phyloP scores from a whole-genome alignment of 2,797 vertebrate genomes.

The Peromyscus aztecus region DNA sequence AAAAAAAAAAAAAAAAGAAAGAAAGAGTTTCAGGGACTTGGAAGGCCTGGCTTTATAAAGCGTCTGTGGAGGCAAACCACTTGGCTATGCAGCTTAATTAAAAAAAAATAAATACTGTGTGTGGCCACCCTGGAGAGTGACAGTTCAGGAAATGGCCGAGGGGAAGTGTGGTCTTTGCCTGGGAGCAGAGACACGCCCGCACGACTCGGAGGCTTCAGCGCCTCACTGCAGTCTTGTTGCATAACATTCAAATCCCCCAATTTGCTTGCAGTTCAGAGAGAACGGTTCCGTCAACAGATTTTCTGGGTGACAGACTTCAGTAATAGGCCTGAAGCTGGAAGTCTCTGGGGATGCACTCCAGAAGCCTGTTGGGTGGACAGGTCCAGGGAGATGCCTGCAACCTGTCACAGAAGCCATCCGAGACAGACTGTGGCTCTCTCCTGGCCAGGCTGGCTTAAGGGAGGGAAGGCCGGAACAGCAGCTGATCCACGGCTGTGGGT shows the following conservation, averaged over 20 bases:
- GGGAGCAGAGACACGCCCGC: fast-evolving
- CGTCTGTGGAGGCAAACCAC: slow-evolving; percentile 61
- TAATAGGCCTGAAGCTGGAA: slow-evolving; percentile 71
- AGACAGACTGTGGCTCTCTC: neutral
- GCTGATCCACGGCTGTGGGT: fast-evolving
- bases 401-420: neutral
- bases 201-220: neutral
- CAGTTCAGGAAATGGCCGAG: neutral
- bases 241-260: slow-evolving; percentile 55
- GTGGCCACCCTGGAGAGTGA: slow-evolving; percentile 50
- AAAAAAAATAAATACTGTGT: slow-evolving; percentile 74
- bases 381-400: slow-evolving; percentile 6
- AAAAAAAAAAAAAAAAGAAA: slow-evolving; percentile 57
- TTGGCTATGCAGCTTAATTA: slow-evolving; percentile 55
- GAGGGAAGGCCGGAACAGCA: neutral
- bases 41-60: slow-evolving; percentile 54
- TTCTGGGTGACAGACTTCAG: slow-evolving; percentile 79
- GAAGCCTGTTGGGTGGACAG: slow-evolving; percentile 52
- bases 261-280: slow-evolving; percentile 61
- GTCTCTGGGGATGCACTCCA: slow-evolving; percentile 51
- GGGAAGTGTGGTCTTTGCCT: fast-evolving
- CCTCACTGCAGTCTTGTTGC: neutral
- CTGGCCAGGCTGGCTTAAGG: neutral
- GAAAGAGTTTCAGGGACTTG: slow-evolving; percentile 63
- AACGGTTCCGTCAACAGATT: slow-evolving; percentile 75